phyloP scores from a whole-genome alignment of 2,888 invertebrate species.

The Torymus texanus region DNA sequence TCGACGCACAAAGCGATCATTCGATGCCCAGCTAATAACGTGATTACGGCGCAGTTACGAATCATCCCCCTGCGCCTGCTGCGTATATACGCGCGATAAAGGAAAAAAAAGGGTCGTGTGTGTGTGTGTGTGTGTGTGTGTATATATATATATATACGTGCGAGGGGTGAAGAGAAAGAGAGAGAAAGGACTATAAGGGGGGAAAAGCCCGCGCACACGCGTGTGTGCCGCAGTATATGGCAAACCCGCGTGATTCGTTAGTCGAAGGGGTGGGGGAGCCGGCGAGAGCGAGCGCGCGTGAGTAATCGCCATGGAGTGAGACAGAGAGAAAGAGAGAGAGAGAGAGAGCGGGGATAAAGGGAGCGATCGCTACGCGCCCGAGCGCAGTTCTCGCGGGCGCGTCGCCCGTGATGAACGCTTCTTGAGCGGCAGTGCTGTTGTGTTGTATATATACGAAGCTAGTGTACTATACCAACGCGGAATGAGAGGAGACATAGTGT shows the following conservation, averaged over 20 bases:
- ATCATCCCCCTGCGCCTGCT: conserved; percentile 38
- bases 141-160: too few relatives aligned
- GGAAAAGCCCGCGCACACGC: conserved; percentile 26
- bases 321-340: conserved; percentile 8
- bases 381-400: conserved; percentile 48
- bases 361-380: conserved; percentile 40
- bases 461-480: too few relatives aligned
- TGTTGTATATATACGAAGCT: too few relatives aligned
- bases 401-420: conserved; percentile 23
- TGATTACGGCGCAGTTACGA: conserved; percentile 52
- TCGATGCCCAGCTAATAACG: conserved; percentile 50
- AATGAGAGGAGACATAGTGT: too few relatives aligned
- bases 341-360: conserved; percentile 53
- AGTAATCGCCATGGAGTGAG: too few relatives aligned
- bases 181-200: neutral
- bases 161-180: neutral
- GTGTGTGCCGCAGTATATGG: neutral
- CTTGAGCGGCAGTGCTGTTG: neutral
- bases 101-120: neutral
- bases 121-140: too few relatives aligned
- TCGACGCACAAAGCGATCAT: conserved; percentile 7
- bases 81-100: neutral
- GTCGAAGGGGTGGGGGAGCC: neutral
- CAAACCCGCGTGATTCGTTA: conserved; percentile 18
- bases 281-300: neutral